Conservation (phyloP, 2,113 vertebrate species). For the Notarius lentiginosus region DNA sequence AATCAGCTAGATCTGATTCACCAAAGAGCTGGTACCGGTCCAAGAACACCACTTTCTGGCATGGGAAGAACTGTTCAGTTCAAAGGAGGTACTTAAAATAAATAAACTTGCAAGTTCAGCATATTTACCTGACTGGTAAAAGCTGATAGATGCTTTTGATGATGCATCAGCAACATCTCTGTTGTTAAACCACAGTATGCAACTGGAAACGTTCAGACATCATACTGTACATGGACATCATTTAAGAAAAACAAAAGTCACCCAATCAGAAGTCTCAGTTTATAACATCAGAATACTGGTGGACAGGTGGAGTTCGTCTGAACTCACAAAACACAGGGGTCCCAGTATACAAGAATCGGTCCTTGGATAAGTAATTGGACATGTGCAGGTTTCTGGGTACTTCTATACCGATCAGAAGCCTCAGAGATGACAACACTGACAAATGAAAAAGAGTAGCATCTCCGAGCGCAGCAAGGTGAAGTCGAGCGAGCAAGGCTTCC, state of each 20-base stretch:
- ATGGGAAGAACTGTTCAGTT: neutral
- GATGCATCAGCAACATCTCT: neutral
- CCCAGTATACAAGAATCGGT: neutral
- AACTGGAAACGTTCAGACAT: neutral
- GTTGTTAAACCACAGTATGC: neutral
- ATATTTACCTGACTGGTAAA: neutral
- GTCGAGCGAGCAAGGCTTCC: no score
- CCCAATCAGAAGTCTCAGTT: neutral
- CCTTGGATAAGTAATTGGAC: neutral
- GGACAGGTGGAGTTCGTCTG: neutral
- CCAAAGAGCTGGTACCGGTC: neutral
- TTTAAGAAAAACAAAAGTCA: neutral
- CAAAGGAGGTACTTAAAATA: constrained; percentile 6
- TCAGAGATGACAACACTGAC: no score
- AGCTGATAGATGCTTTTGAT: neutral
- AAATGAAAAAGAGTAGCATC: no score
- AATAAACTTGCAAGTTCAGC: constrained; percentile 6
- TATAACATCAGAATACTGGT: neutral
- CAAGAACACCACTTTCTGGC: neutral
- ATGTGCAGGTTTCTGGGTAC: neutral
- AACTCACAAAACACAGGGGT: neutral
- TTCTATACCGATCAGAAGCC: neutral
- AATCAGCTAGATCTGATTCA: constrained; percentile 13
- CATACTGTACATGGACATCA: neutral
- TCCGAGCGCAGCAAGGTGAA: no score